Percentiles rank a stretch among this genome's conserved stretches.
Evolutionary conservation across 1,140 invertebrate genomes (phyloP).

Genomic region (Sinella curviseta): DNA sequence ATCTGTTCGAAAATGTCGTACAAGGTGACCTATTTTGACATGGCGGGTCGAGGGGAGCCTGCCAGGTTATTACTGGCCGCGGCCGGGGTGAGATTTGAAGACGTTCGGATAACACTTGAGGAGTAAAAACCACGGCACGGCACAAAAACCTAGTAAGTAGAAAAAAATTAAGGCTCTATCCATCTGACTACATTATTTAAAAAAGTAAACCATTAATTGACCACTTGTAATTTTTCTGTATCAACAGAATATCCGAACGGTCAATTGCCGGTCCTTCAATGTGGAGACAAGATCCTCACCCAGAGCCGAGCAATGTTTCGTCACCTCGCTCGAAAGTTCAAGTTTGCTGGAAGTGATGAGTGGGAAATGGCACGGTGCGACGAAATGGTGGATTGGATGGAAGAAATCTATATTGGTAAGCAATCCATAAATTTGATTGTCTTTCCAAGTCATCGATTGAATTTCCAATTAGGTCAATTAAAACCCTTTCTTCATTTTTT

Average conservation of each 20-base stretch:
- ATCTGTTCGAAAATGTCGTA: too few species aligned
- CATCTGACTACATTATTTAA: not conserved
- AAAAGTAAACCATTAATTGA: too few species aligned
- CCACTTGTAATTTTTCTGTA: not conserved
- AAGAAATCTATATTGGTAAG: too few species aligned
- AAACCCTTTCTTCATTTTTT: too few species aligned
- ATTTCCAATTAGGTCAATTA: too few species aligned
- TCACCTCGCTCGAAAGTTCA: slow-evolving; percentile 61
- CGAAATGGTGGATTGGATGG: too few species aligned
- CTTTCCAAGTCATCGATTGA: too few species aligned
- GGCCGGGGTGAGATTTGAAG: slow-evolving; percentile 57
- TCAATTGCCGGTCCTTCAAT: not conserved
- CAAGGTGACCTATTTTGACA: too few species aligned
- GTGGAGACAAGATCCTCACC: slow-evolving; percentile 4
- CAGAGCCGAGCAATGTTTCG: not conserved
- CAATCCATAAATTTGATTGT: too few species aligned
- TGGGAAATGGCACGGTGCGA: too few species aligned
- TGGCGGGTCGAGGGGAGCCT: too few species aligned
- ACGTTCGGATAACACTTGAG: slow-evolving; percentile 53
- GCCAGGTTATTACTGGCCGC: slow-evolving; percentile 59
- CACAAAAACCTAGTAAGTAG: slow-evolving; percentile 56
- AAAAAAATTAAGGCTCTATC: not conserved
- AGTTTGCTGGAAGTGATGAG: slow-evolving; percentile 63
- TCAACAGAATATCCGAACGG: too few species aligned
- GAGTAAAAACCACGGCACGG: slow-evolving; percentile 56